These are phyloP conservation scores for Zoanthus solanderi DNA, from an alignment of 92 coral and sea anemone genomes.

Conservation along the genomic window DNA sequence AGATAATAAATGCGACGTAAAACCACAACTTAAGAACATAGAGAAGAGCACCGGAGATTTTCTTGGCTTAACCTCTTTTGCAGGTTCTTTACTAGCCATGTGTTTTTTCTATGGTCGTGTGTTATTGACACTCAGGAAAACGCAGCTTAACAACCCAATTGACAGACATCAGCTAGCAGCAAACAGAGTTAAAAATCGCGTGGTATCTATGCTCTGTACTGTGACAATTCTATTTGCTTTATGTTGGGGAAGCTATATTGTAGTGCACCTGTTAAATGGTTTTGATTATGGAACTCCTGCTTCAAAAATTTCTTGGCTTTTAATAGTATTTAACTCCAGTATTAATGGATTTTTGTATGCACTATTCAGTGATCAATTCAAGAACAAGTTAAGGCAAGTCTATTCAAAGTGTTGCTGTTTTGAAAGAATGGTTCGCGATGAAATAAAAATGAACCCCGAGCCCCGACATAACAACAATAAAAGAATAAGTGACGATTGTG, in stretches of 20 bases:
- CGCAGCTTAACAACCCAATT: background rate
- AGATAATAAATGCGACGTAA: background rate
- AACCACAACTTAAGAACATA: background rate
- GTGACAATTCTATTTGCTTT: slow-evolving; percentile 4
- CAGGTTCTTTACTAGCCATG: background rate
- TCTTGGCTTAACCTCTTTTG: background rate
- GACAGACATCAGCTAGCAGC: slow-evolving; percentile 15
- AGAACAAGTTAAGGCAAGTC: background rate
- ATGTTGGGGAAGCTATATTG: slow-evolving; percentile 4
- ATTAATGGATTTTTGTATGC: slow-evolving; percentile 9
- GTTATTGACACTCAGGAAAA: background rate
- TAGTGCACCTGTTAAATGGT: background rate
- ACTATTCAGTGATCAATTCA: slow-evolving; percentile 4
- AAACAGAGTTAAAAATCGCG: background rate
- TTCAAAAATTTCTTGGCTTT: background rate
- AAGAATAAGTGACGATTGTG: background rate
- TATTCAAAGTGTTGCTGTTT: background rate
- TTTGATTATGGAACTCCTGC: background rate
- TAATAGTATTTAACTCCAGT: slow-evolving; percentile 8
- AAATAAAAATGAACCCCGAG: background rate
- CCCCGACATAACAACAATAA: background rate
- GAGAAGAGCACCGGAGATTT: background rate
- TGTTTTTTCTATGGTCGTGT: background rate
- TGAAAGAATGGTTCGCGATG: background rate
- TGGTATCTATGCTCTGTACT: slow-evolving; percentile 12